These are phyloP conservation scores for Lagria hirta DNA, from an alignment of 2,888 invertebrate species.

Conservation along the genomic window DNA sequence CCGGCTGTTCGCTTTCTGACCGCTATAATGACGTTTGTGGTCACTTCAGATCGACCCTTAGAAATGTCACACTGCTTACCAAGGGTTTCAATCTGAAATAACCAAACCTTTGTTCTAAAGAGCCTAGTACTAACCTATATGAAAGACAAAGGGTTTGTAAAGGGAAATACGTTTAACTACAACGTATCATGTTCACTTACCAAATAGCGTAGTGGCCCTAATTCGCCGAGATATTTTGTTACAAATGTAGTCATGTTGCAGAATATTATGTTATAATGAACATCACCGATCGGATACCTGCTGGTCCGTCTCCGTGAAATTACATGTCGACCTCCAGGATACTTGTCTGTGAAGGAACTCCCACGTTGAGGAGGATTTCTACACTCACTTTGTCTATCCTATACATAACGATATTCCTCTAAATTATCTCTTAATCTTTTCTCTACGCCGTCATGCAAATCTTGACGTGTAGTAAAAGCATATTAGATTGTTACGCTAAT, in stretches of 20 bases:
- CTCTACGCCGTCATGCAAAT: too few relatives aligned
- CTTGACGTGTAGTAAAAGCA: too few relatives aligned
- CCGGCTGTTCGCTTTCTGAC: conserved; percentile 25
- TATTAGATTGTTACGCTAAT: too few relatives aligned
- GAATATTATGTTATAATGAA: conserved; percentile 18
- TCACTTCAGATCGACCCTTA: conserved; percentile 29
- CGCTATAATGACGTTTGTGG: conserved; percentile 33
- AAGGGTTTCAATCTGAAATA: conserved; percentile 10
- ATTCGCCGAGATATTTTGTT: conserved; percentile 28
- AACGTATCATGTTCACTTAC: conserved; percentile 34
- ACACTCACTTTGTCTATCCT: too few relatives aligned
- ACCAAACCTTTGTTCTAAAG: conserved; percentile 8
- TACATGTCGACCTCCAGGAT: conserved; percentile 17
- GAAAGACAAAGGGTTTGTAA: conserved; percentile 16
- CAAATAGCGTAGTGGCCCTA: conserved; percentile 27
- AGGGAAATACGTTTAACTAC: conserved; percentile 20
- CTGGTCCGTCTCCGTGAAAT: conserved; percentile 11
- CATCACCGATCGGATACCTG: conserved; percentile 8
- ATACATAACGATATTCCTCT: too few relatives aligned
- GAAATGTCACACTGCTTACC: conserved; percentile 19
- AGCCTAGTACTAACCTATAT: conserved; percentile 15
- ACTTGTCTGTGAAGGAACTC: conserved; percentile 9
- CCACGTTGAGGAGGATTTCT: too few relatives aligned
- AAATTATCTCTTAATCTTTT: too few relatives aligned
- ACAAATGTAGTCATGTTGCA: conserved; percentile 22